Conservation (phyloP, 2,113 vertebrate genomes). For the Prionailurus viverrinus region DNA sequence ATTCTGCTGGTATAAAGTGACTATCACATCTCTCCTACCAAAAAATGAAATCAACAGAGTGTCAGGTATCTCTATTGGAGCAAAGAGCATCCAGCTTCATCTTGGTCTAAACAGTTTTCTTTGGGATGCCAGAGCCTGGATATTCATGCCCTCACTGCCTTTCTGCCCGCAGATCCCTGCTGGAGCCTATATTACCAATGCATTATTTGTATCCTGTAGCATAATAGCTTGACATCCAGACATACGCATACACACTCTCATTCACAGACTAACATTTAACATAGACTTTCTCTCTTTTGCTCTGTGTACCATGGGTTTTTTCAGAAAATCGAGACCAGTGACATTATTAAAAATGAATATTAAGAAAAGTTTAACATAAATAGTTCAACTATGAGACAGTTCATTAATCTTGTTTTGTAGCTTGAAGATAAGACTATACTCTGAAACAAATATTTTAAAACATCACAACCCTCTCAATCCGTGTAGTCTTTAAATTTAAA, state of each 20-base stretch:
- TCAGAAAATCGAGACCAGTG: neutral
- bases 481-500: neutral
- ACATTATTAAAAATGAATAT: neutral
- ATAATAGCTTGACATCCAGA: too few species aligned
- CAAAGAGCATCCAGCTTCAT: neutral
- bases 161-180: neutral
- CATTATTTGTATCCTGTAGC: neutral
- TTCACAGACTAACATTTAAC: too few species aligned
- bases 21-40: neutral
- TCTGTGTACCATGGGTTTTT: neutral
- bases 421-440: neutral
- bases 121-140: neutral
- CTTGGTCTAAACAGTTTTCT: accelerated
- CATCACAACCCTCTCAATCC: neutral
- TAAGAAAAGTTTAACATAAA: neutral
- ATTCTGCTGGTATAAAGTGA: neutral
- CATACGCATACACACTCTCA: too few species aligned
- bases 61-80: neutral
- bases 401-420: neutral
- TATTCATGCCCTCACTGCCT: neutral
- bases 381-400: neutral
- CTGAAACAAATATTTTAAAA: neutral
- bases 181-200: neutral
- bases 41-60: neutral
- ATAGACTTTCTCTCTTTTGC: neutral